Evolutionary conservation across 2,888 invertebrate genomes (phyloP), one percentile per base, ranked within the genome.

Genomic region (Mimachlamys varia): DNA sequence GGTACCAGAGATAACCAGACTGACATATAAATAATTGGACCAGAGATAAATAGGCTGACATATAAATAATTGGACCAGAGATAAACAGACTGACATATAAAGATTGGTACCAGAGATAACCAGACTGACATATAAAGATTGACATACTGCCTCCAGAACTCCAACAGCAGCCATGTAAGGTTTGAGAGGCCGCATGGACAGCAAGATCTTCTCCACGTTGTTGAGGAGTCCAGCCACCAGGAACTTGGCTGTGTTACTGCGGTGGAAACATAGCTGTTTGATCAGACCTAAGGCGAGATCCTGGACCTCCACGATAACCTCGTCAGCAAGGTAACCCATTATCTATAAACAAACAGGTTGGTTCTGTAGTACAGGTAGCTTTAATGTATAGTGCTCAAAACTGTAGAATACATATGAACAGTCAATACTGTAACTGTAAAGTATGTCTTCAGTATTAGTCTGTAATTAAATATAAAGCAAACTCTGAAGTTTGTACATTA

Each of bases 121-220:
- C 53, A 53, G 53, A 10, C 17, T 50, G 33, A 76, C 27, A 76
- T 12, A 7, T 62, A 22, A 62, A 33, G 33, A 33, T 76, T 27
- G 27, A 76, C 76, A 33, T 76, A 76, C 76, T 33, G 76, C 76
- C 33, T 76, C 76, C 7, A 76, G 22, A 76, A 76, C 76, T 0
- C 76, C 76, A 33, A 76, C 76, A 33, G 76, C 76, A 76, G 76
- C 76, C 12, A 76, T 33, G 17, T 76, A 76, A 22, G 76, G 76
- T 76, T 76, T 27, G 76, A 76, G 76, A 15, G 76, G 76, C 17
- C 76, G 76, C 76, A 76, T 76, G 76, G 76, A 76, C 33, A 76
- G 10, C 33, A 76, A 76, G 76, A 76, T 76, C 76, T 76, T 76
- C 33, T 76, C 76, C 33, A 76, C 27, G 13, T 5, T 76, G 33